Conservation (phyloP, 2,888 invertebrate species). For the Melinaea marsaeus region DNA sequence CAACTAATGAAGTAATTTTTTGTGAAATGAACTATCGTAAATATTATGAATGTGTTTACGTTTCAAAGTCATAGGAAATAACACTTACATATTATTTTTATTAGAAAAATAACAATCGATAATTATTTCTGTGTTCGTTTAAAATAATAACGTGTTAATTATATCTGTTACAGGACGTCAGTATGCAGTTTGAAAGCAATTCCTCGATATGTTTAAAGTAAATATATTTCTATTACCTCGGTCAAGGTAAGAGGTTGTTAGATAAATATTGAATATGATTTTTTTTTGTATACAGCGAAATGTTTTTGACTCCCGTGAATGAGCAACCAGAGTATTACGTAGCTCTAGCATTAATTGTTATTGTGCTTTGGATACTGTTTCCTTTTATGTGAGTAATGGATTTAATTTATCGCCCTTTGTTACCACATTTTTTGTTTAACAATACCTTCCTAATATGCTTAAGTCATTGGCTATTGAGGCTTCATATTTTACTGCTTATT, state of each 20-base stretch:
- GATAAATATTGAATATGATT: background rate
- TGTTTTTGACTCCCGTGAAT: constrained; percentile 52
- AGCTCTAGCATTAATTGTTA: constrained; percentile 50
- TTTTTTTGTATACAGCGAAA: constrained; percentile 48
- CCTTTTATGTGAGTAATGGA: constrained; percentile 61
- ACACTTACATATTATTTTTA: no score
- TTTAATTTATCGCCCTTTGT: constrained; percentile 33
- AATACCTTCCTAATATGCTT: constrained; percentile 27
- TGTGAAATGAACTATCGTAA: background rate
- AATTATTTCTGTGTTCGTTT: no score
- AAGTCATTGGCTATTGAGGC: constrained; percentile 25
- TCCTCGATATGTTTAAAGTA: constrained; percentile 46
- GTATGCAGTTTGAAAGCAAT: constrained; percentile 29
- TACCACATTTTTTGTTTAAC: constrained; percentile 26
- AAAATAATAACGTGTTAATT: constrained; percentile 1
- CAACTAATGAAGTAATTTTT: background rate
- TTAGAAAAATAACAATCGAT: no score
- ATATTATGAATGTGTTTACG: constrained; percentile 6
- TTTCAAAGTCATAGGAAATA: no score
- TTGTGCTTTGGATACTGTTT: constrained; percentile 56
- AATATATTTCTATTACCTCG: constrained; percentile 25
- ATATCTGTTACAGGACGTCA: constrained; percentile 34
- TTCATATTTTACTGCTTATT: constrained; percentile 16
- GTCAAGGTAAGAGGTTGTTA: background rate
- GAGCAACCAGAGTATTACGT: constrained; percentile 58